Conservation (phyloP, 2,797 vertebrate genomes). For the Parauchenoglanis punctatus region DNA sequence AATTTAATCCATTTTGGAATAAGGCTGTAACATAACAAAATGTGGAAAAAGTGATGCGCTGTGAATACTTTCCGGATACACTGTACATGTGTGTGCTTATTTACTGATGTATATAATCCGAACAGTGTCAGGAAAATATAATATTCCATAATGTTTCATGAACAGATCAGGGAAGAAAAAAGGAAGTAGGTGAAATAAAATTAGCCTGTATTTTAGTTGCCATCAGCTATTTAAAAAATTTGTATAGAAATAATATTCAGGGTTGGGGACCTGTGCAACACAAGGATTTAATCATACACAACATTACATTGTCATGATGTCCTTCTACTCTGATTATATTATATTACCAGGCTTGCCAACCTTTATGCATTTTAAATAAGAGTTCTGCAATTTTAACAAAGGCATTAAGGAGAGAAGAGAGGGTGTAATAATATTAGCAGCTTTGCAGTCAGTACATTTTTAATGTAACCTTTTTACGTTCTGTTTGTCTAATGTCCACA, state of each 20-base stretch:
- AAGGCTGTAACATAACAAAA: too few relatives aligned
- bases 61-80: background rate
- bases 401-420: too few relatives aligned
- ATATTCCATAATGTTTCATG: background rate
- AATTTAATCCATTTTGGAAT: too few relatives aligned
- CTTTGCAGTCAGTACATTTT: background rate
- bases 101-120: background rate
- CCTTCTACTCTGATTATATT: background rate
- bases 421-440: too few relatives aligned
- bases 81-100: background rate
- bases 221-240: background rate
- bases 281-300: background rate
- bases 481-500: too few relatives aligned
- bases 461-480: too few relatives aligned
- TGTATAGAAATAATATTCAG: background rate
- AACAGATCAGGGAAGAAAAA: background rate
- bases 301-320: background rate
- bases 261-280: background rate
- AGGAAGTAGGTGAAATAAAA: background rate
- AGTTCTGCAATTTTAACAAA: too few relatives aligned
- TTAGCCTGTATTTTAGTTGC: background rate
- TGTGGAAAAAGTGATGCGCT: too few relatives aligned
- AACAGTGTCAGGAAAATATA: background rate
- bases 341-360: too few relatives aligned
- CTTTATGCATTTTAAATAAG: background rate